Conservation (phyloP, 2,113 vertebrate species). For the Tiliqua scincoides region DNA sequence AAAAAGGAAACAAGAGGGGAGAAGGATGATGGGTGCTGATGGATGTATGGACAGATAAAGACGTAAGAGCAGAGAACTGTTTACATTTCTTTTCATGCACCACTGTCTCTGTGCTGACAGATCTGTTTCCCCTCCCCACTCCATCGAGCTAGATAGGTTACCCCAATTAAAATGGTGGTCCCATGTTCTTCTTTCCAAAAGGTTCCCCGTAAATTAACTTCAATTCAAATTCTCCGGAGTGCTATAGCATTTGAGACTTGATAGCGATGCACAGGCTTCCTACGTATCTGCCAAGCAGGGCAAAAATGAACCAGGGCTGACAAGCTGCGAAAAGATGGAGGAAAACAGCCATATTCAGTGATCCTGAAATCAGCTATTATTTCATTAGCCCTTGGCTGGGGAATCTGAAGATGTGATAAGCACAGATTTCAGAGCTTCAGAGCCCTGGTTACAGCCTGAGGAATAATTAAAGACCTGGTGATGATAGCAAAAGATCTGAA, state of each 20-base stretch:
- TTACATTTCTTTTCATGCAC: conserved; percentile 61
- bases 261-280: conserved; percentile 33
- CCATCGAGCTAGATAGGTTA: conserved; percentile 43
- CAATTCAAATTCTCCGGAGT: conserved; percentile 49
- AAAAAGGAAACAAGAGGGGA: conserved; percentile 13
- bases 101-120: conserved; percentile 36
- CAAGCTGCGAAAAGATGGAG: conserved; percentile 9
- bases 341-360: conserved; percentile 1
- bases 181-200: conserved; percentile 52
- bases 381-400: conserved; percentile 32
- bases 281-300: neutral
- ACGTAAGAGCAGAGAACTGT: neutral
- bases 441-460: conserved; percentile 37
- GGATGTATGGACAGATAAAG: conserved; percentile 15
- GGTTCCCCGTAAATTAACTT: conserved; percentile 53
- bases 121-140: neutral
- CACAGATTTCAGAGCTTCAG: conserved; percentile 47
- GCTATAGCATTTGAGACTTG: neutral
- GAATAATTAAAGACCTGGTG: conserved; percentile 54
- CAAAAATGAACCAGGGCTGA: conserved; percentile 19
- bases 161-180: conserved; percentile 55
- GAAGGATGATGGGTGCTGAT: conserved; percentile 42
- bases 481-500: conserved; percentile 43
- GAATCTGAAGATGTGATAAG: conserved; percentile 49
- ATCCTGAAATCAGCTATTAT: conserved; percentile 26